phyloP scores from a whole-genome alignment of 2,113 vertebrate genomes.

The Dinomys branickii region DNA sequence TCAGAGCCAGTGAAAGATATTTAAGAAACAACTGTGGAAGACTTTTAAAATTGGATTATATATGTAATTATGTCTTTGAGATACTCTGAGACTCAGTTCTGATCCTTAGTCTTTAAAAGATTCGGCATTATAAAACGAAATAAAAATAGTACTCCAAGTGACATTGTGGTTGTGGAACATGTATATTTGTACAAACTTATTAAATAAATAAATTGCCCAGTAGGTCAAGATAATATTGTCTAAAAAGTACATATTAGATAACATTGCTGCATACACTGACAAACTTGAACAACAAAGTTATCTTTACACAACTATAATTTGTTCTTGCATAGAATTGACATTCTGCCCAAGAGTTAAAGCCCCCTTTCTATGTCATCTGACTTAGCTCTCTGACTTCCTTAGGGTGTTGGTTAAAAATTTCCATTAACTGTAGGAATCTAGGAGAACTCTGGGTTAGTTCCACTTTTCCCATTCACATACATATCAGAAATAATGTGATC shows the following conservation, averaged over 20 bases:
- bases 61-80: background rate
- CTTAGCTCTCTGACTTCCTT: background rate
- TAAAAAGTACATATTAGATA: background rate
- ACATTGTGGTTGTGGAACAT: background rate
- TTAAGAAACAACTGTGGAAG: background rate
- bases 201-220: background rate
- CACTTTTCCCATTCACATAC: background rate
- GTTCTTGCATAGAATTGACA: background rate
- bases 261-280: background rate
- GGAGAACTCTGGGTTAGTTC: background rate
- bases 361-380: background rate
- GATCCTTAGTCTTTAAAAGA: background rate
- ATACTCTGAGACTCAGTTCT: background rate
- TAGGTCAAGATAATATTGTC: background rate
- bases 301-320: background rate
- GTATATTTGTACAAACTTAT: background rate
- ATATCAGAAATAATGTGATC: background rate
- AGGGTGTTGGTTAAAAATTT: background rate
- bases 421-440: background rate
- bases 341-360: background rate
- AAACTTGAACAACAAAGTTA: background rate
- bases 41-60: background rate
- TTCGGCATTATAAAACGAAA: conserved; percentile 1
- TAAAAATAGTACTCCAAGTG: background rate
- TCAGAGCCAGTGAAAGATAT: background rate